These are phyloP conservation scores for Anthoscopus minutus DNA, from an alignment of 2,113 vertebrate species.

Conservation along the genomic window DNA sequence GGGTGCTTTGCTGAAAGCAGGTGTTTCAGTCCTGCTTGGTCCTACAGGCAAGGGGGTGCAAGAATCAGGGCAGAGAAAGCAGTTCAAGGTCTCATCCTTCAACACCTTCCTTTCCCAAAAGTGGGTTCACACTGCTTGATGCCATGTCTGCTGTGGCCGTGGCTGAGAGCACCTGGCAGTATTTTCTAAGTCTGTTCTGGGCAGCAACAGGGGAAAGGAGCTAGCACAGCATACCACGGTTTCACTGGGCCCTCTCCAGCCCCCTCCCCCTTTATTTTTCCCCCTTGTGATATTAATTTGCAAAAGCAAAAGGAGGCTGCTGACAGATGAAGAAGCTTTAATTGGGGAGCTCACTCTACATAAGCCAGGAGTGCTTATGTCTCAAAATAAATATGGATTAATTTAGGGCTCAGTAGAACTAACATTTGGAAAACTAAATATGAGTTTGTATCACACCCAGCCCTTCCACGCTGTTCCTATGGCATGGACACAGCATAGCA, in stretches of 20 bases:
- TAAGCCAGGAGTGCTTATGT: background rate
- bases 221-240: background rate
- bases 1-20: background rate
- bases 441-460: background rate
- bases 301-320: background rate
- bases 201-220: background rate
- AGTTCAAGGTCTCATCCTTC: background rate
- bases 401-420: background rate
- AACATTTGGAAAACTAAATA: background rate
- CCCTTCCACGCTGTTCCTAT: rapidly evolving
- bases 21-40: background rate
- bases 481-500: background rate
- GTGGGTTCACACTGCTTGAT: background rate
- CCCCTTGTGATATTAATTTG: background rate
- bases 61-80: background rate
- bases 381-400: background rate
- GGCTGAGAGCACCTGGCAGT: background rate
- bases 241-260: background rate
- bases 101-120: background rate
- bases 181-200: background rate
- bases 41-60: background rate
- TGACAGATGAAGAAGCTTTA: background rate
- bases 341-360: background rate
- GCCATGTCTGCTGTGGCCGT: background rate
- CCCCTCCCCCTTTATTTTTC: rapidly evolving